These are phyloP conservation scores for Sebastes elongatus DNA, from an alignment of 2,797 vertebrate species.

Conservation along the genomic window DNA sequence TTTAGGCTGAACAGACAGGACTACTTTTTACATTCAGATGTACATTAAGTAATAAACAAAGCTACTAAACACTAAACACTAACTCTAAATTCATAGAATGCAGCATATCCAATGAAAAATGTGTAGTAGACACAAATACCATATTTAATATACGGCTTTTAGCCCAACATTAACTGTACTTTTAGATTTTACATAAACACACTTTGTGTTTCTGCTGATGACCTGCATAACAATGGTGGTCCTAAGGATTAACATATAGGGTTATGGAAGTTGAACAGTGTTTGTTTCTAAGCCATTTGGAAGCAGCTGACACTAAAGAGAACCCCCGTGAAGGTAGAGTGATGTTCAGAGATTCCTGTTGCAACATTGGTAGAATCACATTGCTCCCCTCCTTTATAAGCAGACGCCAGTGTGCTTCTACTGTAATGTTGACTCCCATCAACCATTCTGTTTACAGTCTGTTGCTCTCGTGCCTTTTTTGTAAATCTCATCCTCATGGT, in stretches of 20 bases:
- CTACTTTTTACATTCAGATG: not conserved
- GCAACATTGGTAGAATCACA: slow-evolving; percentile 79
- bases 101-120: not conserved
- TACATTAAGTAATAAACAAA: not conserved
- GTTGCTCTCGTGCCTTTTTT: slow-evolving; percentile 39
- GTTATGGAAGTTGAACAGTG: not conserved
- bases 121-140: not conserved
- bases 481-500: slow-evolving; percentile 33
- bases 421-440: slow-evolving; percentile 68
- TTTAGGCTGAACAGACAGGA: not conserved
- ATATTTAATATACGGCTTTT: not conserved
- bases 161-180: not conserved
- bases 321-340: slow-evolving; percentile 66
- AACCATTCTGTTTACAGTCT: slow-evolving; percentile 38
- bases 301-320: slow-evolving; percentile 41
- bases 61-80: not conserved
- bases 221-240: not conserved
- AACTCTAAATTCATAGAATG: not conserved
- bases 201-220: not conserved
- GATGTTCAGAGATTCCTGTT: slow-evolving; percentile 76
- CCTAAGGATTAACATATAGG: not conserved
- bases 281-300: slow-evolving; percentile 2
- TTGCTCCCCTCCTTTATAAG: slow-evolving; percentile 28
- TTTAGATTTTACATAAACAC: not conserved
- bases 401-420: slow-evolving; percentile 72